Evolutionary conservation across 2,113 vertebrate species (phyloP), one percentile per base, ranked within the genome.

Genomic region (Larimichthys polyactis): DNA sequence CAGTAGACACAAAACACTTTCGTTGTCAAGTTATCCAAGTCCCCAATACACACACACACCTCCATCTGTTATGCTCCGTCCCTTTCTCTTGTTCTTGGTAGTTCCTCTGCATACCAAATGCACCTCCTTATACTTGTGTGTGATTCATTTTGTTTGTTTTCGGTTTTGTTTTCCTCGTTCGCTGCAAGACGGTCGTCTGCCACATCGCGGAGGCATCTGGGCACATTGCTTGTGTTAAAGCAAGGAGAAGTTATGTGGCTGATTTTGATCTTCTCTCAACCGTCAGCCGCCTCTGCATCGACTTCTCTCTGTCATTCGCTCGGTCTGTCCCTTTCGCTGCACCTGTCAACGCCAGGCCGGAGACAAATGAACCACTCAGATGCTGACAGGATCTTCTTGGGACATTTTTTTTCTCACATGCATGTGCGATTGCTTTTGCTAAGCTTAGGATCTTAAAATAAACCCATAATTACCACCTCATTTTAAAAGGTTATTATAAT

Each of bases 181-280:
- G 5, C 69, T 40, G 51, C 85, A 7, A 75, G 73, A 76, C 48
- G 12, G 52, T 68, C 48, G 44, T 52, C 49, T 75, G 80, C 82
- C 82, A 77, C 78, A 71, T 87, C 86, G 62, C 52, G 0, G 71
- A 71, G 62, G 70, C 57, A 17, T 83, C 32, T 27, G 72, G 36
- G 69, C 81, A 78, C 57, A 48, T 7, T 60, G 55, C 52, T 79
- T 65, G 79, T 66, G 62, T 71, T 69, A 57, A 83, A 83, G 52
- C 7, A 3, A 59, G 57, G 19, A 67, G 57, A 81, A 81, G 79
- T 77, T 74, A 64, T 77, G 79, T 57, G 82, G 63, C 44, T 82
- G 88, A 75, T 78, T 84, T 66, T 73, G 80, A 82, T 84, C 83
- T 82, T 52, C 69, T 84, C 81, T 84, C 51, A 70, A 32, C 68